Conservation (phyloP, 1,140 invertebrate species). For the Streblospio benedicti region DNA sequence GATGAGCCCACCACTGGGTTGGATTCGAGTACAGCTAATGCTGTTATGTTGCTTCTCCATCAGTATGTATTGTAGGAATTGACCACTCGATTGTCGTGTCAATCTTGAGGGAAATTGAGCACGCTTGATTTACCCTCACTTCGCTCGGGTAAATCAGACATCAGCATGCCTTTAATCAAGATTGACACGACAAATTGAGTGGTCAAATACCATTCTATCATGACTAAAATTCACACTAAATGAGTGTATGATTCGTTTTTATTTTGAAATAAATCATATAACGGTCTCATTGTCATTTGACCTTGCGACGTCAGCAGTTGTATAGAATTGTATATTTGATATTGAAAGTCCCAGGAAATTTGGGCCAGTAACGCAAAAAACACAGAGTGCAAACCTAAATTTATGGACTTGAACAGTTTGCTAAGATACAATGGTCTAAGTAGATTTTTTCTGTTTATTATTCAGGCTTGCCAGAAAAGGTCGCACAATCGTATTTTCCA, state of each 20-base stretch:
- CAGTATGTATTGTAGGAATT: slow-evolving; percentile 22
- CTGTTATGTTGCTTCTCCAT: slow-evolving; percentile 40
- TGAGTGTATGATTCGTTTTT: no score
- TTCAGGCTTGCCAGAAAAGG: slow-evolving; percentile 17
- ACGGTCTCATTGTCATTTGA: no score
- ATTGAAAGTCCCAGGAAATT: no score
- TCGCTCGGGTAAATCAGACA: no score
- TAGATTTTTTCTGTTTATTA: not conserved
- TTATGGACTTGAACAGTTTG: not conserved
- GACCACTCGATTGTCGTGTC: not conserved
- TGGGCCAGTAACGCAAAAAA: no score
- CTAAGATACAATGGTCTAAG: not conserved
- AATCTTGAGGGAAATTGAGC: not conserved
- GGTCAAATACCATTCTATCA: no score
- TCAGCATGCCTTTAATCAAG: no score
- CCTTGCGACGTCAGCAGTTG: not conserved
- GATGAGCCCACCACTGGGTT: slow-evolving; percentile 47
- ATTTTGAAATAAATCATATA: no score
- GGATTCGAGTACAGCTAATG: slow-evolving; percentile 43
- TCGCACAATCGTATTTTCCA: slow-evolving; percentile 26
- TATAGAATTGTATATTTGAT: not conserved
- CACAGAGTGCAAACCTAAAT: not conserved
- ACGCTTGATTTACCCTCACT: no score
- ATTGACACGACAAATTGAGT: not conserved
- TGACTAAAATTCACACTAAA: no score